Base-by-base conservation (phyloP, 2,888 invertebrate genomes). In the Lottia scabra region DNA sequence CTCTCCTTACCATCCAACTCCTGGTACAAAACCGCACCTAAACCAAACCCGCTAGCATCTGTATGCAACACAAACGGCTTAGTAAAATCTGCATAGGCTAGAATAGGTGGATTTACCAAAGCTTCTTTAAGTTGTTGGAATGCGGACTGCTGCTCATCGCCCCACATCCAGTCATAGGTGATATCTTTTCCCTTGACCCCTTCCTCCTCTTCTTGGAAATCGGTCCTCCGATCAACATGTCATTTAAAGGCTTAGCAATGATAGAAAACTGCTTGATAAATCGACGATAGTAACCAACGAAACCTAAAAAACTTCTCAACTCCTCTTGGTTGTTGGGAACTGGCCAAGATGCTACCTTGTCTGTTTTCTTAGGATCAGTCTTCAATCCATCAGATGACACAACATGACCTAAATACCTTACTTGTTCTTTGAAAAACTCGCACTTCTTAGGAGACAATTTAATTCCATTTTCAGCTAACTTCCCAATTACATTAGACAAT, bases 331-430 rank as follows among this genome's bases (percentile, higher is more conserved):
- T 69, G 44, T 27, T 62, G 0, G 75, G 74, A 3, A 62, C 71
- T n/a, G 73, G 71, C 77, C 75, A 76, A 12, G 67, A 65, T 13
- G 38, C 66, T 12, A 76, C 46, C 26, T 74, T 71, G 16, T 65
- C 38, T 38, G 64, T 64, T 46, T 75, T 76, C 6, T 70, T 68
- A 23, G 71, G 72, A 43, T 75, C 73, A 10, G 77, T 71, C 8
- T 44, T 48, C 26, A 74, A 68, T 27, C 74, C 75, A 0, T 77
- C 26, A 1, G 43, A 67, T 23, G 69, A 74, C 4, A 74, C 72
- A 1, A 74, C 27, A 45, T 77, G 75, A 38, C 77, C 74, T 30
- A 77, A 26, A 27, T 74, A 76, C 0, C 38, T 72, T 0, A 74
- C 71, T 26, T 56, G 44, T 10, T 43, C 46, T n/a, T 70, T 68